A percentile compares a stretch with the other conserved stretches of the same genome.
phyloP scores from a whole-genome alignment of 2,113 vertebrate genomes.

The Spea multiplicata region DNA sequence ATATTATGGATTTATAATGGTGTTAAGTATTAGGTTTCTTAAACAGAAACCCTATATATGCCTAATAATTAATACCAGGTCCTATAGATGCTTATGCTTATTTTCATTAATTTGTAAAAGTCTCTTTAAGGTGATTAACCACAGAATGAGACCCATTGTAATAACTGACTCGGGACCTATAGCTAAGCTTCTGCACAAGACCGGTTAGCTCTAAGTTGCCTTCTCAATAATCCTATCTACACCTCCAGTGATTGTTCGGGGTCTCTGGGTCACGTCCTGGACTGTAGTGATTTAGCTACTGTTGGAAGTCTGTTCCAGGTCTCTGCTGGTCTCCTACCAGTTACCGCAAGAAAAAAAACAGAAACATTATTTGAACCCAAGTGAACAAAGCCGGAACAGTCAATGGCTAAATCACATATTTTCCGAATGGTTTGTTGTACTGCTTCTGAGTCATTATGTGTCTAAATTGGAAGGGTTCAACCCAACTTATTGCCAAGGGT shows the following conservation, averaged over 20 bases:
- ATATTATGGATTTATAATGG: too few species aligned
- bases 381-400: background rate
- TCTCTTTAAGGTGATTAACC: constrained; percentile 11
- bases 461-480: too few species aligned
- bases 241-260: background rate
- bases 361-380: background rate
- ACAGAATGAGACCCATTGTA: constrained; percentile 10
- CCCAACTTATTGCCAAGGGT: too few species aligned
- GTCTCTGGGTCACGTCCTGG: background rate
- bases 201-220: constrained; percentile 10
- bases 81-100: background rate
- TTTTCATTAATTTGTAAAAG: background rate
- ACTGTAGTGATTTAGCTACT: background rate
- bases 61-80: too few species aligned
- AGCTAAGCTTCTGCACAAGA: constrained; percentile 40
- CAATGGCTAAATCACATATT: too few species aligned
- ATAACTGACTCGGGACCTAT: constrained; percentile 40
- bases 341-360: background rate
- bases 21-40: too few species aligned
- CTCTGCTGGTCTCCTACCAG: background rate
- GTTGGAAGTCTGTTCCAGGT: background rate
- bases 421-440: too few species aligned
- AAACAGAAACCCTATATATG: too few species aligned
- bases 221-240: constrained; percentile 16
- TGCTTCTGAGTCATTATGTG: too few species aligned